A percentile compares a stretch with the other conserved stretches of the same genome.
phyloP scores from a whole-genome alignment of 23 tunicate species.

The Botrylloides violaceus region DNA sequence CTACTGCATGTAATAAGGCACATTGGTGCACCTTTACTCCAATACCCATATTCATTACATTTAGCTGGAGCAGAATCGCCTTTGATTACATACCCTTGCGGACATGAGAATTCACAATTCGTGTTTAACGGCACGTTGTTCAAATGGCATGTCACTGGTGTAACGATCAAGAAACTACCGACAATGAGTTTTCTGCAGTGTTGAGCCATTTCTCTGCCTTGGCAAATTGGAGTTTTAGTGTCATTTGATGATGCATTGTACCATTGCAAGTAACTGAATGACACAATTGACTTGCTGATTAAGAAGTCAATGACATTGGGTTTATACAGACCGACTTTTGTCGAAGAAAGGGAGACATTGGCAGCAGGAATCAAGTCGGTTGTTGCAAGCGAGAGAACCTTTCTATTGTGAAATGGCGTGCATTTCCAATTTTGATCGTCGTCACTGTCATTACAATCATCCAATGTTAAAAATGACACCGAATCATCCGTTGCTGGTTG shows the following conservation, averaged over 20 bases:
- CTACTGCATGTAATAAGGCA: slow-evolving; percentile 36
- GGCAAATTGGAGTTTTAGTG: slow-evolving; percentile 24
- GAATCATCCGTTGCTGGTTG: neutral
- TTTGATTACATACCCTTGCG: neutral
- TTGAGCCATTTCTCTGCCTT: slow-evolving; percentile 18
- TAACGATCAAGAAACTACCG: neutral
- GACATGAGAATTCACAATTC: slow-evolving; percentile 38
- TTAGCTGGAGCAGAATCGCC: neutral
- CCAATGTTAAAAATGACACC: slow-evolving; percentile 21
- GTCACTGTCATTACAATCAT: slow-evolving; percentile 27
- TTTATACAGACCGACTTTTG: slow-evolving; percentile 20
- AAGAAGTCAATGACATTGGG: slow-evolving; percentile 22
- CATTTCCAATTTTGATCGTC: slow-evolving; percentile 49
- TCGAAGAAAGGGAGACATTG: slow-evolving; percentile 20
- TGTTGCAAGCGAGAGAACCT: slow-evolving; percentile 32
- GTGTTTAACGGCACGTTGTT: slow-evolving; percentile 21
- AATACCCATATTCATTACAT: slow-evolving; percentile 48
- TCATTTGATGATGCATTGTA: slow-evolving; percentile 24
- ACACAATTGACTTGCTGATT: neutral
- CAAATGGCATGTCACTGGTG: slow-evolving; percentile 21
- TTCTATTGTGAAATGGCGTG: slow-evolving; percentile 9
- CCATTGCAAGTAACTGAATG: slow-evolving; percentile 35
- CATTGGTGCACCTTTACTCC: slow-evolving; percentile 25
- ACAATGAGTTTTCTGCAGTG: slow-evolving; percentile 27
- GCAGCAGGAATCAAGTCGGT: slow-evolving; percentile 25